These are phyloP conservation scores for Python bivittatus DNA, from an alignment of 2,113 vertebrate species.

Conservation along the genomic window DNA sequence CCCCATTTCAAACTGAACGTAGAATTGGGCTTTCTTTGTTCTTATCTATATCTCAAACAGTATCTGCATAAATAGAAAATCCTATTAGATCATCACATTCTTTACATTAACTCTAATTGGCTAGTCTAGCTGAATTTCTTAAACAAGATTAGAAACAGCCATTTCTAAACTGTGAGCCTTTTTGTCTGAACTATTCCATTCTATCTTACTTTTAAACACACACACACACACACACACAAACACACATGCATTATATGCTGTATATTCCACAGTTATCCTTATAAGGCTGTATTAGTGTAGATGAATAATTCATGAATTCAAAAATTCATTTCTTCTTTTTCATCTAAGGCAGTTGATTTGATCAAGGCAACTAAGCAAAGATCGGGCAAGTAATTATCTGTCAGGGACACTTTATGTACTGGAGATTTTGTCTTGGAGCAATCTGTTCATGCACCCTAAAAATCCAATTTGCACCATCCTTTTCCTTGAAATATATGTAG, in stretches of 20 bases:
- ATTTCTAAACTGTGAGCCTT: not conserved
- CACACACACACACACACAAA: not conserved
- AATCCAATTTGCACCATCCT: not conserved
- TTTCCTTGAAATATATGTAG: not conserved
- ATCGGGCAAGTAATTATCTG: not conserved
- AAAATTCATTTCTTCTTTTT: not conserved
- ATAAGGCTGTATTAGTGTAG: too few relatives aligned
- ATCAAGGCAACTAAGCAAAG: not conserved
- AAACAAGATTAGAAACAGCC: not conserved
- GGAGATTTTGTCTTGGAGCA: not conserved
- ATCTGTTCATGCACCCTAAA: not conserved
- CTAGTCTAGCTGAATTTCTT: not conserved
- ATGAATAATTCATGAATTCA: not conserved
- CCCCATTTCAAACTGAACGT: not conserved
- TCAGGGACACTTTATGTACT: not conserved
- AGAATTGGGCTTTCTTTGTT: not conserved
- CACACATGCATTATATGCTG: not conserved
- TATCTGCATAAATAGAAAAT: not conserved
- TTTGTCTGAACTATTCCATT: not conserved
- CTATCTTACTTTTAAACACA: not conserved
- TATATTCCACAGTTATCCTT: not conserved
- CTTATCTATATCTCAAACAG: not conserved
- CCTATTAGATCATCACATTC: not conserved
- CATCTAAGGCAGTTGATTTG: not conserved
- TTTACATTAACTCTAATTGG: not conserved